These are phyloP conservation scores for Erebia ligea DNA, from an alignment of 2,888 invertebrate genomes.

Conservation along the genomic window DNA sequence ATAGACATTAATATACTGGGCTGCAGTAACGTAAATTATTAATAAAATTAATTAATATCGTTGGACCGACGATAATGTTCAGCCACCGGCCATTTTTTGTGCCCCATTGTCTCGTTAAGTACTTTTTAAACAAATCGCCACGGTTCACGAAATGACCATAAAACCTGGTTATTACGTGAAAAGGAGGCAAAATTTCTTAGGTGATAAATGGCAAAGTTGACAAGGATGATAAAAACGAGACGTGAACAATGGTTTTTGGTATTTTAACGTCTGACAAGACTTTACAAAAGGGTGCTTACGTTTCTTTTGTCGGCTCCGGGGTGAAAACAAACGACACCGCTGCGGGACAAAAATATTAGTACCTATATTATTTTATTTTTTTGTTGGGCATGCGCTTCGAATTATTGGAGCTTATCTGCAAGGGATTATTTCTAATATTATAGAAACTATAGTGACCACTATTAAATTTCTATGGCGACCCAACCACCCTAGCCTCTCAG, in stretches of 20 bases:
- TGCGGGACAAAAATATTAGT: constrained; percentile 5
- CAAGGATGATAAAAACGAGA: constrained; percentile 27
- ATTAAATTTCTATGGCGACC: too few species aligned
- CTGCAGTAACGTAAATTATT: background rate
- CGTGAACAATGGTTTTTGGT: constrained; percentile 27
- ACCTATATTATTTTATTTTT: background rate
- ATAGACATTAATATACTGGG: too few species aligned
- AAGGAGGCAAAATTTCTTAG: constrained; percentile 7
- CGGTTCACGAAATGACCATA: constrained; percentile 22
- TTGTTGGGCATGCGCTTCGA: too few species aligned
- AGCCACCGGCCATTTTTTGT: constrained; percentile 10
- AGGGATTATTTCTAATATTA: too few species aligned
- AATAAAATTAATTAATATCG: background rate
- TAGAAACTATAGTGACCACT: too few species aligned
- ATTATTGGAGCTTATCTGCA: background rate
- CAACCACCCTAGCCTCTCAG: too few species aligned
- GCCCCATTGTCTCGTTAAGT: constrained; percentile 7
- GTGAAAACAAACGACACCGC: constrained; percentile 14
- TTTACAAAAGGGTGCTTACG: constrained; percentile 25
- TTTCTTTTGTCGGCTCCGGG: constrained; percentile 18
- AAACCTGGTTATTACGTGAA: constrained; percentile 20
- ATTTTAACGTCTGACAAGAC: constrained; percentile 25
- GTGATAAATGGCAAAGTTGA: constrained; percentile 27
- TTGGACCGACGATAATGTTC: background rate
- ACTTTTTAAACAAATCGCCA: constrained; percentile 22